These are phyloP conservation scores for Bacillus rossius DNA, from an alignment of 1,140 invertebrate species.

Conservation along the genomic window DNA sequence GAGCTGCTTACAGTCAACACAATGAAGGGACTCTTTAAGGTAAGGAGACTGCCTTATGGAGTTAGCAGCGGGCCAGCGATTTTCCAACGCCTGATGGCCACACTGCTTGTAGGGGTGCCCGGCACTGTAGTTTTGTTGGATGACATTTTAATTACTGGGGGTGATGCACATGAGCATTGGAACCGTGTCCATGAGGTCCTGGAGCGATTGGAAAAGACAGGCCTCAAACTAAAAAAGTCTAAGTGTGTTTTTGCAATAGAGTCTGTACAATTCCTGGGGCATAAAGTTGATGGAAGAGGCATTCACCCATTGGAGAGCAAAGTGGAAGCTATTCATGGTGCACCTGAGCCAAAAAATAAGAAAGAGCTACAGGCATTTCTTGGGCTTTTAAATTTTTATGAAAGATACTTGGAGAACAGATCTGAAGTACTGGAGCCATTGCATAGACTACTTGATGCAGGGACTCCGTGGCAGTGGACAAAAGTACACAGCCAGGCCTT, in stretches of 20 bases:
- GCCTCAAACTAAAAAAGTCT: no score
- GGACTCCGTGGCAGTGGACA: constrained; percentile 25
- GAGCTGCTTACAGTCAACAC: no score
- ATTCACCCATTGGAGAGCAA: constrained; percentile 10
- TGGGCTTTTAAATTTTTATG: constrained; percentile 22
- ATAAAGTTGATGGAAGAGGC: constrained; percentile 22
- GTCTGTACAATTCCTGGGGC: constrained; percentile 21
- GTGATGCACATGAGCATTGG: no score
- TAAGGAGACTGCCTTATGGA: no score
- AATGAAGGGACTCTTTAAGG: no score
- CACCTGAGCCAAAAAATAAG: constrained; percentile 17
- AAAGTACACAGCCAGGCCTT: constrained; percentile 27
- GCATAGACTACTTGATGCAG: constrained; percentile 23
- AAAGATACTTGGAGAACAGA: constrained; percentile 31
- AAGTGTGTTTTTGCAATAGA: neutral
- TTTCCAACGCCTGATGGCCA: no score
- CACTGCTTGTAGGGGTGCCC: no score
- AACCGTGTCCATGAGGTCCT: no score
- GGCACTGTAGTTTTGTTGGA: no score
- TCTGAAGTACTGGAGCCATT: constrained; percentile 24
- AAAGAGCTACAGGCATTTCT: constrained; percentile 21
- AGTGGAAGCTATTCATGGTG: constrained; percentile 7
- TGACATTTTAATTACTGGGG: no score
- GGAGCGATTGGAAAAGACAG: no score
- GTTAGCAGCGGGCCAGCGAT: no score